Evolutionary conservation across 2,797 vertebrate genomes (phyloP).

Genomic region (Harpagifer antarcticus): DNA sequence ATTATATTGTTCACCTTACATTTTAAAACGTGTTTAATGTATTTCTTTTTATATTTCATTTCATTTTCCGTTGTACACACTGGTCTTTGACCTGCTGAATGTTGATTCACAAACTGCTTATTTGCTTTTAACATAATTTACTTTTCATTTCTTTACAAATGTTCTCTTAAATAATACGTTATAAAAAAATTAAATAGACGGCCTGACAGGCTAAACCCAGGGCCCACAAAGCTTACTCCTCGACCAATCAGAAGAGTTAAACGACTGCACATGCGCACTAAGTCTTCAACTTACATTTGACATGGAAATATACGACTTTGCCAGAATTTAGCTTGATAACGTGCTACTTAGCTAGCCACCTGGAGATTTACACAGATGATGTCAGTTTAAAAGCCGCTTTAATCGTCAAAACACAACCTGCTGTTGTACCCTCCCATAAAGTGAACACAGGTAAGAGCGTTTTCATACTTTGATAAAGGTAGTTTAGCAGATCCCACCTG

Average conservation of each 20-base stretch:
- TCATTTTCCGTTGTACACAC: too few relatives aligned
- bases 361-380: conserved; percentile 19
- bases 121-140: too few relatives aligned
- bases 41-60: too few relatives aligned
- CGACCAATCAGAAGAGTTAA: conserved; percentile 46
- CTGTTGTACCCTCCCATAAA: not conserved
- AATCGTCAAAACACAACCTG: not conserved
- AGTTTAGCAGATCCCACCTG: conserved; percentile 1
- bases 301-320: conserved; percentile 49
- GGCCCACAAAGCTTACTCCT: not conserved
- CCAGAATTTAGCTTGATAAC: conserved; percentile 35
- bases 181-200: too few relatives aligned
- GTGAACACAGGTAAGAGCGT: conserved; percentile 62
- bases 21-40: too few relatives aligned
- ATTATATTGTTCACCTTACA: too few relatives aligned
- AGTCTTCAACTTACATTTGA: not conserved
- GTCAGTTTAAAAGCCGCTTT: not conserved
- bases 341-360: conserved; percentile 5
- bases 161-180: too few relatives aligned
- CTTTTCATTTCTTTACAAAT: too few relatives aligned
- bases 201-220: conserved; percentile 14
- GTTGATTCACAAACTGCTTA: too few relatives aligned
- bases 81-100: too few relatives aligned
- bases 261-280: conserved; percentile 52
- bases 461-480: conserved; percentile 19